Percentiles rank a stretch among this genome's conserved stretches.
phyloP scores from a whole-genome alignment of 1,140 invertebrate genomes.

The Caerostris darwini region DNA sequence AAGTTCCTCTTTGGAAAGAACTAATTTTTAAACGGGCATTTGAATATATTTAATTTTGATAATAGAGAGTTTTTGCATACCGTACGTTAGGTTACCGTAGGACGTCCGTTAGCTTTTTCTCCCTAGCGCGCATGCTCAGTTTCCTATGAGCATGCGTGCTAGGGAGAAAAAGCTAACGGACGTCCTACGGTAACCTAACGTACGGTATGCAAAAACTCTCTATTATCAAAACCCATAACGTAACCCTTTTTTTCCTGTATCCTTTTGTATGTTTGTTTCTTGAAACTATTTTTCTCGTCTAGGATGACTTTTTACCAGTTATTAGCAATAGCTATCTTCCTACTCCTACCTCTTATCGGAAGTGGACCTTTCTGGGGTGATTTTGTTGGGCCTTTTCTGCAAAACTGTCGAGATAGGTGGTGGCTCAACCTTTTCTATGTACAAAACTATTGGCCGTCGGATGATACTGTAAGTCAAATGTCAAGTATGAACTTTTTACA shows the following conservation, averaged over 20 bases:
- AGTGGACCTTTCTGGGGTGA: slow-evolving; percentile 77
- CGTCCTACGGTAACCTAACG: no score
- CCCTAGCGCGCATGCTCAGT: no score
- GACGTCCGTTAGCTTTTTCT: no score
- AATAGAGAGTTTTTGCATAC: no score
- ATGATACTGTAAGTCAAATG: slow-evolving; percentile 80
- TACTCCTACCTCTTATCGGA: slow-evolving; percentile 77
- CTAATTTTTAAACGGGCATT: background rate
- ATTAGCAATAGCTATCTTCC: slow-evolving; percentile 54
- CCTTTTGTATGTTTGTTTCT: no score
- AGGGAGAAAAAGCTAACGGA: no score
- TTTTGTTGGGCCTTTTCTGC: slow-evolving; percentile 75
- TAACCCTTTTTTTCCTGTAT: no score
- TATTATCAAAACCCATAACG: background rate
- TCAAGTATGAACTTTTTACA: no score
- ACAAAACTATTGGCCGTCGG: slow-evolving; percentile 89
- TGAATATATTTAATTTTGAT: background rate
- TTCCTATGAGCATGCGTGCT: no score
- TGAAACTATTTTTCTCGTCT: background rate
- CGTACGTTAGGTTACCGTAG: no score
- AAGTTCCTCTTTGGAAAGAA: no score
- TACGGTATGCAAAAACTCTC: no score
- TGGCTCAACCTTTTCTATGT: slow-evolving; percentile 79
- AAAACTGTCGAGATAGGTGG: slow-evolving; percentile 77
- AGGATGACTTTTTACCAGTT: slow-evolving; percentile 72